Evolutionary conservation across 2,113 vertebrate species (phyloP).

Genomic region (Malurus alboscapulatus): DNA sequence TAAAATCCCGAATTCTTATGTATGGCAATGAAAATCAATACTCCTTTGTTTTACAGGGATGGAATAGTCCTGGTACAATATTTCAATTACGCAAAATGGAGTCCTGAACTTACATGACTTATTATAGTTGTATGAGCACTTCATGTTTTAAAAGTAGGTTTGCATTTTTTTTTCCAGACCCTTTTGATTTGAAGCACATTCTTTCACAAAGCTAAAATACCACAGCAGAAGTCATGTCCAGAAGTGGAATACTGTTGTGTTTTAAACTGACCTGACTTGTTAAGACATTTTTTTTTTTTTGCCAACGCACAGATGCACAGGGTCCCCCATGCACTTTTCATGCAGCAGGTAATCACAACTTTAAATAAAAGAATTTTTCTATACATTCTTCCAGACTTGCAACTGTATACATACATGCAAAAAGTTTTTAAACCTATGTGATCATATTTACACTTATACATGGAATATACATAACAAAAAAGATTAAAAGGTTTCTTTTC

Average conservation of each 20-base stretch:
- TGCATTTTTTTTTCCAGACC: conserved; percentile 57
- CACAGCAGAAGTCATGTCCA: conserved; percentile 76
- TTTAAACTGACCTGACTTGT: conserved; percentile 75
- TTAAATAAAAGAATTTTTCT: conserved; percentile 83
- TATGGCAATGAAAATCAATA: conserved; percentile 65
- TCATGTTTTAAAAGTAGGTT: conserved; percentile 67
- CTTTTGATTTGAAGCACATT: conserved; percentile 79
- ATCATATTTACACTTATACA: conserved; percentile 85
- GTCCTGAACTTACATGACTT: conserved; percentile 66
- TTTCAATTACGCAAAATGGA: conserved; percentile 59
- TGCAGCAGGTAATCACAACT: conserved; percentile 83
- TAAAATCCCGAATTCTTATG: conserved; percentile 71
- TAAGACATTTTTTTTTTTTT: conserved; percentile 73
- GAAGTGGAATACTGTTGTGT: conserved; percentile 78
- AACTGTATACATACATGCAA: conserved; percentile 86
- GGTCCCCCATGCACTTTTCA: conserved; percentile 82
- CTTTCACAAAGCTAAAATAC: conserved; percentile 78
- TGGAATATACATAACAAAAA: conserved; percentile 81
- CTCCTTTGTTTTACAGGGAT: conserved; percentile 51
- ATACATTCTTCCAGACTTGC: conserved; percentile 85
- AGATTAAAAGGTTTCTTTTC: conserved; percentile 76
- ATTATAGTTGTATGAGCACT: conserved; percentile 57
- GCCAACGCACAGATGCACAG: conserved; percentile 79
- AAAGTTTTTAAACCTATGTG: conserved; percentile 77
- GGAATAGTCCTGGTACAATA: conserved; percentile 60